phyloP scores from a whole-genome alignment of 1,140 invertebrate species.

The Pogonus chalceus region DNA sequence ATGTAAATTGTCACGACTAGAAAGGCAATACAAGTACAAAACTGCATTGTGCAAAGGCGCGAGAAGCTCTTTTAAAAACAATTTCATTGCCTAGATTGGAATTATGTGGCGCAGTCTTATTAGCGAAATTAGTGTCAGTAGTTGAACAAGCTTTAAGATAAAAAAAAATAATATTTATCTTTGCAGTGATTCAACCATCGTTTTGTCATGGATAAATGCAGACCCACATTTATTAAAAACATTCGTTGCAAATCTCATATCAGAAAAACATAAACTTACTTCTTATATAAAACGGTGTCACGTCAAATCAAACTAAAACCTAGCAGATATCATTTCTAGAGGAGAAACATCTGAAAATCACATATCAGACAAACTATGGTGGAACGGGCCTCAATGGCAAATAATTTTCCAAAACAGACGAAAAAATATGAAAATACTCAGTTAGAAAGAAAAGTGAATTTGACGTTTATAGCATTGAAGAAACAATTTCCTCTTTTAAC shows the following conservation, averaged over 20 bases:
- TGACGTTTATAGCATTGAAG: neutral
- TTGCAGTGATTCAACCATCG: slow-evolving; percentile 19
- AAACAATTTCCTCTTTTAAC: neutral
- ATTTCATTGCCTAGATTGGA: slow-evolving; percentile 24
- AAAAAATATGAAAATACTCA: neutral
- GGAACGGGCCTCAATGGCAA: neutral
- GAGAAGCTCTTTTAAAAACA: slow-evolving; percentile 26
- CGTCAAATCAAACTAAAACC: slow-evolving; percentile 18
- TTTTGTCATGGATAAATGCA: slow-evolving; percentile 18
- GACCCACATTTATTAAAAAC: slow-evolving; percentile 20
- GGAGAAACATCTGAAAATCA: slow-evolving; percentile 9
- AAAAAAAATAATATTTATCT: slow-evolving; percentile 1
- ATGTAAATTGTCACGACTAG: slow-evolving; percentile 15
- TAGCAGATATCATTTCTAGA: slow-evolving; percentile 23
- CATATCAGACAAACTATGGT: neutral
- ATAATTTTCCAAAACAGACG: neutral
- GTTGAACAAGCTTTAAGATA: slow-evolving; percentile 12
- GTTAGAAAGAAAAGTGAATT: neutral
- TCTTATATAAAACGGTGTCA: slow-evolving; percentile 18
- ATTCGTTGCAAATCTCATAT: slow-evolving; percentile 31
- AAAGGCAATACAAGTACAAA: neutral
- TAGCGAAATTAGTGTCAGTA: slow-evolving; percentile 20
- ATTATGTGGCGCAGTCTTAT: slow-evolving; percentile 25
- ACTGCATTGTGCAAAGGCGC: slow-evolving; percentile 25
- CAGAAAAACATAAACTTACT: slow-evolving; percentile 22